Base-by-base conservation (phyloP, 2,888 invertebrate species). In the Bhutanitis thaidina region DNA sequence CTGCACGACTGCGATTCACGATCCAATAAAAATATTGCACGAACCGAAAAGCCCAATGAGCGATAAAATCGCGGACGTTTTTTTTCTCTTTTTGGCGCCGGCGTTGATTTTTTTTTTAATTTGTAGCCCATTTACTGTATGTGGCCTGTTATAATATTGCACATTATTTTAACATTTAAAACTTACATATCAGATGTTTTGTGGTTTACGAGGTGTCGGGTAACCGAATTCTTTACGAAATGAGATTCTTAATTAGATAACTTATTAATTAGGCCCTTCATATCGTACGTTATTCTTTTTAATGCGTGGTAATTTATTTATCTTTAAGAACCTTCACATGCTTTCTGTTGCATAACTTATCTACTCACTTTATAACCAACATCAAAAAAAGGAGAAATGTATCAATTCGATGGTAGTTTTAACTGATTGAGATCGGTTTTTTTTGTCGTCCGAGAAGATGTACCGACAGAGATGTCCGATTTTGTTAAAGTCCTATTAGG, bases 1-100 rank as follows among this genome's bases (percentile, higher is more conserved):
- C 49, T 5, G 40, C 55, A 55, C 56, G 59, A 59, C 45, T 30
- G 44, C 49, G 47, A 36, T 46, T 50, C 45, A 52, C 50, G 49
- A 51, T 45, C 48, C 52, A 49, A 40, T 51, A 51, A 46, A 51
- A 51, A 51, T 43, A 46, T 46, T 37, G 41, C 51, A 51, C 36
- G 49, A 47, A 16, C 47, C 43, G 44, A 55, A 57, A 55, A 47
- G 53, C 53, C 51, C 50, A 44, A 45, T 50, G 44, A 43, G 37
- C 50, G 53, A 53, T 53, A 36, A 52, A 52, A 55, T 55, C 55
- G 39, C 15, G 25, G 43, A 45, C 29, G 39, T 50, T 47, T 54
- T 20, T 20, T 20, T 20, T 20, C 5, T 20, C 20, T 2, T 20
- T 49, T 44, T 49, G 46, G 46, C 37, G 39, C 49, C 43, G 37